Conservation (phyloP, 2,888 invertebrate genomes). For the Ornithoptera priamus region DNA sequence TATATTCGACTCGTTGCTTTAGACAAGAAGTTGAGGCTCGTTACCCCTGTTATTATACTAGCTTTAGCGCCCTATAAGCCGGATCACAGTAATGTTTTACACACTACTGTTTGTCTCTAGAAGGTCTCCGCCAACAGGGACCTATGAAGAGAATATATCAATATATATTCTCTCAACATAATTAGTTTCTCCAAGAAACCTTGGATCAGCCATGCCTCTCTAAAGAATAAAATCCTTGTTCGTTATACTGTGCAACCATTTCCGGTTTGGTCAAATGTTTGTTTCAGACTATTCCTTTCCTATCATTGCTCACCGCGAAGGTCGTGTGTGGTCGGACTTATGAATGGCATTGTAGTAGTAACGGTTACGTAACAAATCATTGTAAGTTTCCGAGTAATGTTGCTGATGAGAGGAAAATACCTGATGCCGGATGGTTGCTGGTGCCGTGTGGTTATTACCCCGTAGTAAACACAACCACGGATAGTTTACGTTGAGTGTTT, state of each 20-base stretch:
- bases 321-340: constrained; percentile 9
- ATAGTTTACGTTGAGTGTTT: background rate
- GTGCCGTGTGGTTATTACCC: constrained; percentile 15
- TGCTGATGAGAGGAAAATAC: constrained; percentile 15
- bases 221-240: constrained; percentile 6
- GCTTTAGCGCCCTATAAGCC: too few relatives aligned
- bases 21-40: too few relatives aligned
- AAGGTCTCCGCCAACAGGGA: too few relatives aligned
- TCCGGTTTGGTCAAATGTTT: constrained; percentile 7
- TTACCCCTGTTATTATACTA: too few relatives aligned
- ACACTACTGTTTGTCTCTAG: too few relatives aligned
- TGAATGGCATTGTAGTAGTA: constrained; percentile 7
- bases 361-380: background rate
- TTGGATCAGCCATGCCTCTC: constrained; percentile 3
- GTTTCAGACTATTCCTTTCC: background rate
- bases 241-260: constrained; percentile 6
- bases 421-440: background rate
- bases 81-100: too few relatives aligned
- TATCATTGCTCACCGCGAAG: background rate
- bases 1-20: too few relatives aligned
- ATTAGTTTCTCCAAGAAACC: background rate
- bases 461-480: too few relatives aligned
- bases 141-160: too few relatives aligned
- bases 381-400: background rate
- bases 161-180: too few relatives aligned